Evolutionary conservation across 2,113 vertebrate genomes (phyloP), one percentile per base, ranked within the genome.

Genomic region (Passer montanus): DNA sequence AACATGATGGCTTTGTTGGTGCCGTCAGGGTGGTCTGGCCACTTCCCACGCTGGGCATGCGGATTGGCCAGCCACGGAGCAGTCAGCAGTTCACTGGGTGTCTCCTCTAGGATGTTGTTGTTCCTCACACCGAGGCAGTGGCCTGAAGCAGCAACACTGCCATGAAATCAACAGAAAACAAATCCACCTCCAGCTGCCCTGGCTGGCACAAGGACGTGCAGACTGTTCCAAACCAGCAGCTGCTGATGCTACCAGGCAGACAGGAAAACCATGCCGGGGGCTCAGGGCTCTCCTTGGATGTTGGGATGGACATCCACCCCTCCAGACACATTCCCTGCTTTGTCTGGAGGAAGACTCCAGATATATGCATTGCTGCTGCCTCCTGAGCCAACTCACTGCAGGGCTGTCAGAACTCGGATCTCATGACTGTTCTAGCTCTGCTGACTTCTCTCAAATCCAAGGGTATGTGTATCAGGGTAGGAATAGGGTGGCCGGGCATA

Each of bases 161-260:
- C 95, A 82, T 94, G 93, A 94, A 96, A 95, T 95, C 88, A 87
- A 78, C 92, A 95, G 83, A 84, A 95, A 95, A 96, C 76, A 96
- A 92, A 94, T 72, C 90, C 92, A 84, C 80, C 90, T 96, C 94
- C 94, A 93, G 94, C 90, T 96, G 90, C 90, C 90, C 80, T 35
- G 56, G 63, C 85, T 95, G 3, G 0, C 64, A 28, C 21, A 46
- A 33, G 60, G 83, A 90, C 41, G 30, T 2, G 3, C 73, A 73
- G 83, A 18, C 60, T 79, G 70, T 53, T 94, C 69, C 69, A 59
- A 92, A 83, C 60, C 56, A 89, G 68, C 90, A 95, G 80, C 94
- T 94, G 94, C 69, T 1, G 0, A 56, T 27, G 49, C 62, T 94
- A 52, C 82, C 28, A 59, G 76, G 44, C 92, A 67, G 76, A 70